These are phyloP conservation scores for Latheticus oryzae DNA, from an alignment of 2,888 invertebrate species.

Conservation along the genomic window DNA sequence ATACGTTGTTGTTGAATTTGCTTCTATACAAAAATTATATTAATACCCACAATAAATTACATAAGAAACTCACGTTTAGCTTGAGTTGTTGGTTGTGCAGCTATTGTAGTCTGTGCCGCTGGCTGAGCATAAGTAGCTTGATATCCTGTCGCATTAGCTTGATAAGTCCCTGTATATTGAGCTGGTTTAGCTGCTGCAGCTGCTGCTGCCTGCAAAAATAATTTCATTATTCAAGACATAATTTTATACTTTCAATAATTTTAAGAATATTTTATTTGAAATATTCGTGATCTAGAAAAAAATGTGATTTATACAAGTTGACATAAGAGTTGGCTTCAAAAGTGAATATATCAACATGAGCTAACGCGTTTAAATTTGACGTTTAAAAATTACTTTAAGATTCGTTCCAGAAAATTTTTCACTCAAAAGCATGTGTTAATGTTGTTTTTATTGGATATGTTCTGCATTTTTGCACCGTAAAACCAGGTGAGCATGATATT, in stretches of 20 bases:
- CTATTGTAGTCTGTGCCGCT: slow-evolving; percentile 70
- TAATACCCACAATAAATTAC: too few relatives aligned
- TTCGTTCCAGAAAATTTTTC: too few relatives aligned
- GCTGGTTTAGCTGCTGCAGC: slow-evolving; percentile 69
- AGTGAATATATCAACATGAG: too few relatives aligned
- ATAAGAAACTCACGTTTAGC: slow-evolving; percentile 70
- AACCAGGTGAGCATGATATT: too few relatives aligned
- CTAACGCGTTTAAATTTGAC: too few relatives aligned
- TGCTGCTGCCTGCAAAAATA: slow-evolving; percentile 47
- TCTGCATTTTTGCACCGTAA: too few relatives aligned
- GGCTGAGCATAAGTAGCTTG: slow-evolving; percentile 68
- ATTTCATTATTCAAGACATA: too few relatives aligned
- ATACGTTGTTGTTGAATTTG: slow-evolving; percentile 77
- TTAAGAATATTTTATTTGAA: too few relatives aligned
- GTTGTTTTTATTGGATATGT: too few relatives aligned
- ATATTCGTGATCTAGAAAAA: not conserved
- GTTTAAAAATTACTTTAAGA: too few relatives aligned
- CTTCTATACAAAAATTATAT: slow-evolving; percentile 62
- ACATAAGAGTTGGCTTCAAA: not conserved
- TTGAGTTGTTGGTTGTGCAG: slow-evolving; percentile 68
- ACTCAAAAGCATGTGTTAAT: too few relatives aligned
- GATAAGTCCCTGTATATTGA: slow-evolving; percentile 72
- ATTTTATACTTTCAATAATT: too few relatives aligned
- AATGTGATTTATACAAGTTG: not conserved
- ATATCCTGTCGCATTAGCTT: slow-evolving; percentile 66